A percentile compares a stretch with the other conserved stretches of the same genome.
These are phyloP conservation scores for Enteromius treurensis DNA, from an alignment of 2,797 vertebrate genomes.

Conservation along the genomic window DNA sequence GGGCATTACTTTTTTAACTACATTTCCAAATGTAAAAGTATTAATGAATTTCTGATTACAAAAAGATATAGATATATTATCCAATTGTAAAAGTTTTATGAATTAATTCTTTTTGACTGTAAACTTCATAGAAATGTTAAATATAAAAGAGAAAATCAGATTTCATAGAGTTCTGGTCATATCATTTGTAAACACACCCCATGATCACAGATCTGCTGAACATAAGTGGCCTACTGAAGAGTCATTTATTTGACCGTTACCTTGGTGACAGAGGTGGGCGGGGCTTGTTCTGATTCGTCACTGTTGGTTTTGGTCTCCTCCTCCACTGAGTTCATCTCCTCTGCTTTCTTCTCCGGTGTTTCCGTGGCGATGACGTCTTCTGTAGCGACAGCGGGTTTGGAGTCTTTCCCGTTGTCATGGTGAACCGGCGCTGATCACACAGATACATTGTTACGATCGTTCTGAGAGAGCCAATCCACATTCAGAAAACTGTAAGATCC, in stretches of 20 bases:
- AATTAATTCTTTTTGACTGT: background rate
- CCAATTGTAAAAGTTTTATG: background rate
- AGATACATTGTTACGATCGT: conserved; percentile 59
- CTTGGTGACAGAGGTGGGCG: conserved; percentile 85
- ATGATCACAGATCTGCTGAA: background rate
- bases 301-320: conserved; percentile 79
- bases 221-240: background rate
- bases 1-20: background rate
- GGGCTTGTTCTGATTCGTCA: conserved; percentile 72
- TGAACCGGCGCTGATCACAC: conserved; percentile 90
- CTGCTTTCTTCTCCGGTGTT: conserved; percentile 90
- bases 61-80: background rate
- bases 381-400: conserved; percentile 81
- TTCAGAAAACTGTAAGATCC: background rate
- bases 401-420: conserved; percentile 93
- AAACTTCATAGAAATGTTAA: background rate
- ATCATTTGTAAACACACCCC: background rate
- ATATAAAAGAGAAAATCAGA: too few relatives aligned
- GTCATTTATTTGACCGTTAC: conserved; percentile 71
- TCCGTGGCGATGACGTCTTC: conserved; percentile 93
- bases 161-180: background rate
- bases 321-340: conserved; percentile 85
- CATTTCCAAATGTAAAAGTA: background rate
- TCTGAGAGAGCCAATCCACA: background rate
- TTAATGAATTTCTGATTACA: background rate